A percentile compares a stretch with the other conserved stretches of the same genome.
These are phyloP conservation scores for Tyrophagus putrescentiae DNA, from an alignment of 1,140 invertebrate species.

Conservation along the genomic window DNA sequence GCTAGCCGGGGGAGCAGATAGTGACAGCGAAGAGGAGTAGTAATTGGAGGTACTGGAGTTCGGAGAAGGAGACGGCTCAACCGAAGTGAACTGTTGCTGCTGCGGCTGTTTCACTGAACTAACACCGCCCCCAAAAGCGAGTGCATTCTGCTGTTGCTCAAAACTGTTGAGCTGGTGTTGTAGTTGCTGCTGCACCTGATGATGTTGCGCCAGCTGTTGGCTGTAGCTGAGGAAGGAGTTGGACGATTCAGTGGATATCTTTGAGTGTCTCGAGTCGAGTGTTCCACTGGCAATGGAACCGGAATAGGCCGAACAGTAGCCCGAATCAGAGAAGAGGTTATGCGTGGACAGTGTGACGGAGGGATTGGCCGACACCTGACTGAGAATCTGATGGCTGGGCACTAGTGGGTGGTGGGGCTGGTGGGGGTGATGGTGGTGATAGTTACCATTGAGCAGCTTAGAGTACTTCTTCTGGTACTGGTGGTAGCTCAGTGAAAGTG, in stretches of 20 bases:
- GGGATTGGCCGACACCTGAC: background rate
- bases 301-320: constrained; percentile 9
- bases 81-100: background rate
- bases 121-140: background rate
- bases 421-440: background rate
- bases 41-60: background rate
- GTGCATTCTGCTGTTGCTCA: no score
- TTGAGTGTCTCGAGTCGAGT: background rate
- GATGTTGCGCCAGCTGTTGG: background rate
- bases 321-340: constrained; percentile 4
- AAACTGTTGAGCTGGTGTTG: no score
- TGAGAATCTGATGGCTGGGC: no score
- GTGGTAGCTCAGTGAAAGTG: constrained; percentile 6
- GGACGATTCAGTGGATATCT: background rate
- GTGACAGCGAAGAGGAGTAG: background rate
- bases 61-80: background rate
- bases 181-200: background rate
- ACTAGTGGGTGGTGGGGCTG: background rate
- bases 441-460: background rate
- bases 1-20: background rate
- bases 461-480: constrained; percentile 2
- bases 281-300: constrained; percentile 6
- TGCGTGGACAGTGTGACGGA: background rate
- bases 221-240: background rate
- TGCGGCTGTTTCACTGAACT: background rate